Evolutionary conservation across 1,140 invertebrate species (phyloP), one percentile per base, ranked within the genome.

Genomic region (honey bee (Apis mellifera)): DNA sequence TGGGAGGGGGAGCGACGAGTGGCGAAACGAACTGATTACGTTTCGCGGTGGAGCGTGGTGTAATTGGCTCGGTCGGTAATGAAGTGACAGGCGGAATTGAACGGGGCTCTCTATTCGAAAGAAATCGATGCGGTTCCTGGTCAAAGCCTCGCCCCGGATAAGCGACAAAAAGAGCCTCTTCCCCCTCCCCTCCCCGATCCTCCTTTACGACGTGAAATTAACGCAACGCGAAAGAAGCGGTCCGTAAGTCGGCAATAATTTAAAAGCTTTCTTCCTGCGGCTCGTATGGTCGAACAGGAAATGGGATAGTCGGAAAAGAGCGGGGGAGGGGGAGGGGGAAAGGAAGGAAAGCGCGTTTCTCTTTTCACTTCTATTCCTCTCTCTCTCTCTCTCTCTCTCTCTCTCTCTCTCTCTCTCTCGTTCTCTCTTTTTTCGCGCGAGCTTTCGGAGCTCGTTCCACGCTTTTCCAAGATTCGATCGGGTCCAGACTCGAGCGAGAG

Each of bases 161-260:
- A 82, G 72, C 74, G 77, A 84, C 72, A 77, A 73, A 76, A 82
- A 82, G 55, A 15, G 12, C 26, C 23, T 11, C 13, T 9, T 2
- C 32, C 32, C 19, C 26, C 3, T 11, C 32, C 2, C 32, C 32
- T 32, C 19, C 26, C 4, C 15, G 21, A 42, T 50, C 60, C 42
- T 66, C 78, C 54, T 62, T 57, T 52, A n/a, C 79, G 26, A 57
- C 66, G 50, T 48, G 48, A 55, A 86, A 87, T 87, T 87, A 87
- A 83, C 73, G 55, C 60, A 32, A 52, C 42, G 60, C 66, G 60
- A 71, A 79, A 78, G 73, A 55, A 55, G 32, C 59, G 69, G 52
- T 50, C 54, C 69, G 83, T 84, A 84, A 86, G 78, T 86, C 84
- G 60, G 48, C 80, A 74, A 86, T 83, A 85, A 86, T 86, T 86